Evolutionary conservation across 2,888 invertebrate species (phyloP).

Genomic region (Isoperla grammatica): DNA sequence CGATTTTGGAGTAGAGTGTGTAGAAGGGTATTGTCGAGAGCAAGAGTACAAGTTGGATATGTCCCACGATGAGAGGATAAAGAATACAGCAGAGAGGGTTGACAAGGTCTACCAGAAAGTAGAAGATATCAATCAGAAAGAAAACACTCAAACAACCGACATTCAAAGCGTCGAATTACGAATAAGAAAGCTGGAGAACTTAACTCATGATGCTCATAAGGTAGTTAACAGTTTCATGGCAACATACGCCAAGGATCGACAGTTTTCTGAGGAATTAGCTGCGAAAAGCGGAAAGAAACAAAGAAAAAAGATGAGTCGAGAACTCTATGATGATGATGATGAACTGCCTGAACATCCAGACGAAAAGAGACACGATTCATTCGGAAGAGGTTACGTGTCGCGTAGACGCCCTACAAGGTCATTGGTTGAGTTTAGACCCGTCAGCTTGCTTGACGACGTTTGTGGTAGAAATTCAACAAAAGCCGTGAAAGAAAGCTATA

Average conservation of each 20-base stretch:
- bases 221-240: constrained; percentile 84
- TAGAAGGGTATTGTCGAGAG: constrained; percentile 91
- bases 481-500: too few relatives aligned
- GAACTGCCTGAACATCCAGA: not conserved
- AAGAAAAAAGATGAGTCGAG: too few relatives aligned
- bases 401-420: too few relatives aligned
- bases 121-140: constrained; percentile 90
- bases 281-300: too few relatives aligned
- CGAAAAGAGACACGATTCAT: too few relatives aligned
- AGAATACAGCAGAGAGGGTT: constrained; percentile 76
- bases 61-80: constrained; percentile 82
- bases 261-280: not conserved
- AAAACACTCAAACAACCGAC: constrained; percentile 79
- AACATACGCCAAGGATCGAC: constrained; percentile 53
- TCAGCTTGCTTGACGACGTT: constrained; percentile 27
- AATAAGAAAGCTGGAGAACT: constrained; percentile 79
- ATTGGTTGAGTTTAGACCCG: constrained; percentile 41
- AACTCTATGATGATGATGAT: not conserved
- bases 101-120: constrained; percentile 88
- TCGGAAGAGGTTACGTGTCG: not conserved
- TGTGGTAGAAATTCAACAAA: too few relatives aligned
- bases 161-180: constrained; percentile 87
- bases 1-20: constrained; percentile 97
- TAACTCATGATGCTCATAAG: constrained; percentile 77
- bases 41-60: constrained; percentile 81